Evolutionary conservation across 2,888 invertebrate species (phyloP), one percentile per base, ranked within the genome.

Genomic region (Caradrina clavipalpis): DNA sequence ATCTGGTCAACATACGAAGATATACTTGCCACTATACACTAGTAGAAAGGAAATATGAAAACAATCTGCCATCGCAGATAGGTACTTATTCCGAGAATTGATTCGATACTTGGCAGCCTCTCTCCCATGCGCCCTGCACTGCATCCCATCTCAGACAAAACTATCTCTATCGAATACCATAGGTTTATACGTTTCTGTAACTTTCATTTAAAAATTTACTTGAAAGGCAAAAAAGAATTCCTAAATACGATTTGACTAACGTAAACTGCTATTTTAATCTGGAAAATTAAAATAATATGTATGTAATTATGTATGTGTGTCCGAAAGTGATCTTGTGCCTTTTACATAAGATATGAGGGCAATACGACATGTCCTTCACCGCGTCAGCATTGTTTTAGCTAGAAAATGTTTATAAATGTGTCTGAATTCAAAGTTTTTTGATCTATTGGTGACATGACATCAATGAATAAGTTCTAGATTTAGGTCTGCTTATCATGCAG

Each of bases 61-160:
- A 15, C n/a, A 54, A 42, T 47, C 39, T 69, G 6, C 17, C 15
- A 45, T 56, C 26, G 45, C 42, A 17, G 26, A 47, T 53, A 17
- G 26, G 39, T 53, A 62, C 45, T 31, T 63, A 51, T 63, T 72
- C 22, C 65, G 71, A 47, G 53, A 51, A 93, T 94, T 91, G 83
- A 86, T 83, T 78, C 39, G 53, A 80, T 86, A 89, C 87, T 90
- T 93, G 92, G 93, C 93, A 93, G 68, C 77, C 86, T 86, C 83
- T 89, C 87, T 90, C 90, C 89, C 92, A 92, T 93, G 93, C 93
- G 91, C 89, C 85, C 81, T 86, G 81, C 86, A 55, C 54, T 88
- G 88, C 89, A 89, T 67, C 83, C 84, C 85, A 82, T 83, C 84
- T 76, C 81, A 74, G 73, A 77, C 80, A 74, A 61, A 80, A 50